A percentile compares a stretch with the other conserved stretches of the same genome.
phyloP scores from a whole-genome alignment of 2,797 vertebrate genomes.

The Podarcis siculus region DNA sequence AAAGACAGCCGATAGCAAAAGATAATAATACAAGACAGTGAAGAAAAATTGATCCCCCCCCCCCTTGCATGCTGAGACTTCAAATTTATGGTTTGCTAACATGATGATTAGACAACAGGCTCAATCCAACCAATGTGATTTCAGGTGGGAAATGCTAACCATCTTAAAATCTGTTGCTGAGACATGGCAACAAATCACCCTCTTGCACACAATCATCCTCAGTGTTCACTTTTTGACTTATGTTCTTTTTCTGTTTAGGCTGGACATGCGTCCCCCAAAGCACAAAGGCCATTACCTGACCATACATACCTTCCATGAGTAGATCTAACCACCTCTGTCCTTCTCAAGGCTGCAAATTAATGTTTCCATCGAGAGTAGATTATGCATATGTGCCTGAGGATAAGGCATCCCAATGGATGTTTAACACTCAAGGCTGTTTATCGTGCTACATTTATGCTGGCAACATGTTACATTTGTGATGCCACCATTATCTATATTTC shows the following conservation, averaged over 20 bases:
- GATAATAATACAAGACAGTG: slow-evolving; percentile 21
- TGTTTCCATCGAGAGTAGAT: background rate
- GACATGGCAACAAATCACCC: no score
- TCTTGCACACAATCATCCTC: background rate
- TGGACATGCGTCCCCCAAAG: background rate
- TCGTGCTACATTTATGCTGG: background rate
- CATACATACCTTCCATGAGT: background rate
- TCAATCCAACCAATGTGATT: slow-evolving; percentile 41
- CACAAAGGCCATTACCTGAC: background rate
- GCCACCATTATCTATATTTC: no score
- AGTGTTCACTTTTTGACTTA: background rate
- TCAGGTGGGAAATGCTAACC: background rate
- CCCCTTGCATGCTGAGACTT: slow-evolving; percentile 27
- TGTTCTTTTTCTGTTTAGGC: background rate
- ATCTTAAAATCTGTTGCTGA: no score
- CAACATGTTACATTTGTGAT: no score
- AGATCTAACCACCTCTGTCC: background rate
- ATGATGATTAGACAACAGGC: slow-evolving; percentile 26
- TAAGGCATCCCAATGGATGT: no score
- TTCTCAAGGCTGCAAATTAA: background rate
- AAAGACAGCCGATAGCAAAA: slow-evolving; percentile 40
- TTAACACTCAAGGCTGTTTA: background rate
- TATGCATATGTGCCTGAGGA: background rate
- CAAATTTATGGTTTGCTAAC: slow-evolving; percentile 54
- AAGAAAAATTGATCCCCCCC: slow-evolving; percentile 50